A percentile compares a stretch with the other conserved stretches of the same genome.
Conservation (phyloP, 1,140 invertebrate species). For the Conus betulinus region DNA sequence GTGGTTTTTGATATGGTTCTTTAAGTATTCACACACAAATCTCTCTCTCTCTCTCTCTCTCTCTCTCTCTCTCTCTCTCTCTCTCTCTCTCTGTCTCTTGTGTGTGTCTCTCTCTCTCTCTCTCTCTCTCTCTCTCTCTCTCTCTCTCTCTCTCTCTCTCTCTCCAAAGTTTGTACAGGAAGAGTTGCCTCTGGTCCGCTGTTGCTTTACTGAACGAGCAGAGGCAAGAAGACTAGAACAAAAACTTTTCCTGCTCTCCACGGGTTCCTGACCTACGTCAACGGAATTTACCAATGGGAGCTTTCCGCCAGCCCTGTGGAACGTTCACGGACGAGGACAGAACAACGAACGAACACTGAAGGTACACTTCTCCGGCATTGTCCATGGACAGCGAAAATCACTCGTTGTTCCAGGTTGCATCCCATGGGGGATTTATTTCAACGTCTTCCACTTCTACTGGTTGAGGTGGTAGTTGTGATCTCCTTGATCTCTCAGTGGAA, state of each 20-base stretch:
- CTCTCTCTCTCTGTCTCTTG: slow-evolving; percentile 21
- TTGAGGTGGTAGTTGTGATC: not conserved
- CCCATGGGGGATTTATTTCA: not conserved
- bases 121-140: slow-evolving; percentile 25
- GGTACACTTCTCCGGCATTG: not conserved
- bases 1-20: not conserved
- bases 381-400: not conserved
- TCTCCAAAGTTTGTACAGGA: not conserved
- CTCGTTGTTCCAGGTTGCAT: not conserved
- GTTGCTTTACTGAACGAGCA: not conserved
- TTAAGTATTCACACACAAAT: not conserved
- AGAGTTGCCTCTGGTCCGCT: no score
- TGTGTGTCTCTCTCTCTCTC: no score
- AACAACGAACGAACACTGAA: not conserved
- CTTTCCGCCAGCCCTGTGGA: not conserved
- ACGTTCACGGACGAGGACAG: not conserved
- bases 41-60: slow-evolving; percentile 21
- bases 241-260: not conserved
- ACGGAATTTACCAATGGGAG: not conserved
- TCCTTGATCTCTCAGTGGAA: not conserved
- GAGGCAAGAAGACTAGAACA: no score
- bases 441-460: not conserved
- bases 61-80: slow-evolving; percentile 24
- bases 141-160: slow-evolving; percentile 26
- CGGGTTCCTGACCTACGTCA: not conserved